Percentiles rank a stretch among this genome's conserved stretches.
Conservation (phyloP, 2,797 vertebrate genomes). For the Vultur gryphus region DNA sequence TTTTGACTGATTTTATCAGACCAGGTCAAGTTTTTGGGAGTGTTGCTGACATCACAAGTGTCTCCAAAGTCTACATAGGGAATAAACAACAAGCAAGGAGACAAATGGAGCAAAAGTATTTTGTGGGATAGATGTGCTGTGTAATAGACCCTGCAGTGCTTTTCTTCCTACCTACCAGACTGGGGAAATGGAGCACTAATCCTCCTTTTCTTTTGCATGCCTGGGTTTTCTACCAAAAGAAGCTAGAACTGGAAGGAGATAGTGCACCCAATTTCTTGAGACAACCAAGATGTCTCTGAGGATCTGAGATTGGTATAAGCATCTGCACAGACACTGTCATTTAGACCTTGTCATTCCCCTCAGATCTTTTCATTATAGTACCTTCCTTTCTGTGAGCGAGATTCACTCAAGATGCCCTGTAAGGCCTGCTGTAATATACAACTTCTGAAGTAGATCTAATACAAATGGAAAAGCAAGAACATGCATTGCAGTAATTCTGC, state of each 20-base stretch:
- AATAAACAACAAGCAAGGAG: neutral
- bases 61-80: neutral
- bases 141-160: neutral
- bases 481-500: neutral
- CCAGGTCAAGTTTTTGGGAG: neutral
- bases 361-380: neutral
- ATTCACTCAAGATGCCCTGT: neutral
- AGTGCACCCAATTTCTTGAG: neutral
- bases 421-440: neutral
- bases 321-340: neutral
- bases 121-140: neutral
- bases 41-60: neutral
- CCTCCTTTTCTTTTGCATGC: neutral
- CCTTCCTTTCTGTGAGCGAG: neutral
- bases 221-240: neutral
- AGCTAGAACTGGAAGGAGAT: neutral
- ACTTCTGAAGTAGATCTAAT: neutral
- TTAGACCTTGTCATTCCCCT: neutral
- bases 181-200: neutral
- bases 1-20: neutral
- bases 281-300: neutral
- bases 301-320: neutral
- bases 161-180: neutral
- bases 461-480: neutral
- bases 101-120: neutral